These are phyloP conservation scores for Tipula confusa DNA, from an alignment of 2,888 invertebrate species.

Conservation along the genomic window DNA sequence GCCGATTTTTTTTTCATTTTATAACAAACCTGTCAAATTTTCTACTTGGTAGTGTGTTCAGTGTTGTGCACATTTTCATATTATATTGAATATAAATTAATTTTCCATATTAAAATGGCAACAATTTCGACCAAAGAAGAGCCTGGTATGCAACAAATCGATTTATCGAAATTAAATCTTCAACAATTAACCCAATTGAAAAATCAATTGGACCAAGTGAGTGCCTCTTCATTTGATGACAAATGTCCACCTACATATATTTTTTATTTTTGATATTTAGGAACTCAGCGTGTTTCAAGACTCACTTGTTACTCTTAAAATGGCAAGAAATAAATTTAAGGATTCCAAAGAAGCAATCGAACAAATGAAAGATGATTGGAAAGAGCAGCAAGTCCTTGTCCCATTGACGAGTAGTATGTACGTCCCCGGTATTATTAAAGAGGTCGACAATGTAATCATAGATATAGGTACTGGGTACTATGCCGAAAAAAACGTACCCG, in stretches of 20 bases:
- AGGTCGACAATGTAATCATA: conserved; percentile 82
- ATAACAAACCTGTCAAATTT: not conserved
- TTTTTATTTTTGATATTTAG: conserved; percentile 49
- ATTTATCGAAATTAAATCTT: conserved; percentile 72
- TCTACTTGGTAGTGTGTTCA: not conserved
- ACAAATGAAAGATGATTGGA: conserved; percentile 68
- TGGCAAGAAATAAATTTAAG: conserved; percentile 84
- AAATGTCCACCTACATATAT: not conserved
- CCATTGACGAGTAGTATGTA: conserved; percentile 97
- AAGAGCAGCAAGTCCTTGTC: conserved; percentile 82
- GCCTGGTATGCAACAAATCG: conserved; percentile 69
- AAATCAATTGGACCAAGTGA: conserved; percentile 81
- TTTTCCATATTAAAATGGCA: conserved; percentile 34
- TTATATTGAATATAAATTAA: not conserved
- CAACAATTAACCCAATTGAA: conserved; percentile 79
- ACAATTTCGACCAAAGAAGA: conserved; percentile 57
- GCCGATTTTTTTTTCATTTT: not conserved
- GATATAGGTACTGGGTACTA: conserved; percentile 98
- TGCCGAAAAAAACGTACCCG: conserved; percentile 79
- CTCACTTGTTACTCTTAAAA: conserved; percentile 81
- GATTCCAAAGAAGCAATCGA: conserved; percentile 82
- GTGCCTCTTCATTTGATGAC: conserved; percentile 32
- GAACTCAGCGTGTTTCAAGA: conserved; percentile 86
- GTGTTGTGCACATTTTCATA: conserved; percentile 5
- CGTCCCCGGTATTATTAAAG: conserved; percentile 82